Conservation (phyloP, 2,888 invertebrate genomes). For the Cheilosia grossa region DNA sequence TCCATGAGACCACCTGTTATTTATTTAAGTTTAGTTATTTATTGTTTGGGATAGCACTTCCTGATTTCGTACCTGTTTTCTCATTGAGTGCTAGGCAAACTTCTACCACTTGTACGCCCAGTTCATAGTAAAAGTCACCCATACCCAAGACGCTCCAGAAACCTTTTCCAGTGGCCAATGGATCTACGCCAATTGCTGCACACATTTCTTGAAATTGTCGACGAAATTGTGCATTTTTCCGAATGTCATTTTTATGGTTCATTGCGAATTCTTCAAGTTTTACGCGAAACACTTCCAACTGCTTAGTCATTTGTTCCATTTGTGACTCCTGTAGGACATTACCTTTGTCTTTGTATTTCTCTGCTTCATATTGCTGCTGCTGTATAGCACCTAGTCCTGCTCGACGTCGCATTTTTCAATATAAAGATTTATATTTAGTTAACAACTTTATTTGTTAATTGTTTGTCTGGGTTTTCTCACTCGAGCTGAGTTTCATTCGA, state of each 20-base stretch:
- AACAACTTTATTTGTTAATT: neutral
- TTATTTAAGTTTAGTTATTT: neutral
- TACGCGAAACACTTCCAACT: constrained; percentile 94
- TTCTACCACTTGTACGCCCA: constrained; percentile 98
- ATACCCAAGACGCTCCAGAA: constrained; percentile 99
- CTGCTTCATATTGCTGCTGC: constrained; percentile 93
- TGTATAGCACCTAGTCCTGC: constrained; percentile 95
- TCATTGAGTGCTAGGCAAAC: constrained; percentile 97
- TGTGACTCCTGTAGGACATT: constrained; percentile 96
- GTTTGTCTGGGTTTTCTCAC: too few species aligned
- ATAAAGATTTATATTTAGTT: constrained; percentile 60
- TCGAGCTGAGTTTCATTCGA: neutral
- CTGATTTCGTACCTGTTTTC: constrained; percentile 87
- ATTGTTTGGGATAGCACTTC: neutral
- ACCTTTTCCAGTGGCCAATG: constrained; percentile 96
- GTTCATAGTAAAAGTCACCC: constrained; percentile 99
- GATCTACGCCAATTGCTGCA: constrained; percentile 98
- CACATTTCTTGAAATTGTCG: constrained; percentile 99
- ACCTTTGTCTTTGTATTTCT: constrained; percentile 95
- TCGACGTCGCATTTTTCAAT: constrained; percentile 88
- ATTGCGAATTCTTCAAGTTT: constrained; percentile 98
- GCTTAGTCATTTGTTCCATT: constrained; percentile 95
- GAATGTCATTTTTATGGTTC: constrained; percentile 97
- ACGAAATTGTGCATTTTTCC: constrained; percentile 96
- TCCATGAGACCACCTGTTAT: constrained; percentile 89